Evolutionary conservation across 2,113 vertebrate species (phyloP), one percentile per base, ranked within the genome.

Genomic region (Lasiurus cinereus): DNA sequence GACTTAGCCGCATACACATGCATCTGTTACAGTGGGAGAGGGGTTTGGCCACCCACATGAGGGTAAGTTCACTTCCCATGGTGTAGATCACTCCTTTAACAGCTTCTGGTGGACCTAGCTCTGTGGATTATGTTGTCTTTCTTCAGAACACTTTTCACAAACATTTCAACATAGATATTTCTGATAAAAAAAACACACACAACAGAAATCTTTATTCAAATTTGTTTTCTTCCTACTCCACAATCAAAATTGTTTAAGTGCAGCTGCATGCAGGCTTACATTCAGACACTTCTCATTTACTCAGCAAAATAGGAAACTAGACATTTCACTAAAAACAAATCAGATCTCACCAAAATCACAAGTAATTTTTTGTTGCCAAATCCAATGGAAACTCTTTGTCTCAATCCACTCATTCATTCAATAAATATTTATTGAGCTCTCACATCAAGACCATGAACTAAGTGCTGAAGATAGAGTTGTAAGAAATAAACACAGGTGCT

Each of bases 241-340:
- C 8, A 43, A 84, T 43, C 11, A 86, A 78, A 66, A 39, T 39
- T 73, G 29, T 52, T 5, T 69, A 69, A 62, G 67, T 21, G 64
- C 21, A 86, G 19, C 24, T 76, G 18, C 3, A 70, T 12, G 19
- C 1, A 59, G 50, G 13, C 22, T 72, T 50, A 27, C n/a, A 56
- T 74, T 79, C 62, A 87, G 50, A 76, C 19, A 80, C 5, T 6
- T 85, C n/a, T 39, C 21, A 86, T 54, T 89, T 56, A 73, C 39
- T 72, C 86, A 80, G 66, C 33, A 95, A 54, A 85, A 66, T 79
- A 15, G 66, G 19, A 48, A 85, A 79, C 19, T 33, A 89, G 33
- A 93, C 8, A 87, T 93, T 87, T 83, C 21, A 64, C 27, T 76
- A 48, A 88, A 78, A 79, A 27, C 56, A 59, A 64, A 74, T 66